phyloP scores from a whole-genome alignment of 2,797 vertebrate genomes.

The Alfaro cultratus region DNA sequence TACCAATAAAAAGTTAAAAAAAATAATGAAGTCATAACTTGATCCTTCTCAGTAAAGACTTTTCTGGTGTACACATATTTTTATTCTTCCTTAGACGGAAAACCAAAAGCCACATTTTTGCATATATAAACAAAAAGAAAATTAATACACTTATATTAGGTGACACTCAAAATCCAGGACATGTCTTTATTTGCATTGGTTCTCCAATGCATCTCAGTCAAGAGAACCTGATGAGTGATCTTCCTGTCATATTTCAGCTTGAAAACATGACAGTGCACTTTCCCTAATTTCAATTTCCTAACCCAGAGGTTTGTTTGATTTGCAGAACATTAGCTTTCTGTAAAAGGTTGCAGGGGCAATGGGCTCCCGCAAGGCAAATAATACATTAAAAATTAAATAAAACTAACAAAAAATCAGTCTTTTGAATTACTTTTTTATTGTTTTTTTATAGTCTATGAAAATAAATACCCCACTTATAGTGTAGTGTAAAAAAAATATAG shows the following conservation, averaged over 20 bases:
- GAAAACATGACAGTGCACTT: not conserved
- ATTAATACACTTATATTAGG: not conserved
- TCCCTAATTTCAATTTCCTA: not conserved
- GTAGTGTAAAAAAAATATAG: not conserved
- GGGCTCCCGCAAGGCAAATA: not conserved
- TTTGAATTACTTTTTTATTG: not conserved
- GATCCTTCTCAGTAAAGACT: constrained; percentile 23
- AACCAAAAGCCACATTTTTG: constrained; percentile 17
- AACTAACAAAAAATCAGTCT: not conserved
- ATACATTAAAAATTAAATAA: not conserved
- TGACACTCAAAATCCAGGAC: not conserved
- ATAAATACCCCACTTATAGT: not conserved
- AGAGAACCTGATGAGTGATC: constrained; percentile 16
- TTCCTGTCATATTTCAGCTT: constrained; percentile 13
- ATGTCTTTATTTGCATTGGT: not conserved
- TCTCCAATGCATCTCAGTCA: constrained; percentile 6
- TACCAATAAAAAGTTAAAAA: constrained; percentile 61
- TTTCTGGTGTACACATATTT: constrained; percentile 25
- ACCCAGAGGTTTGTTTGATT: not conserved
- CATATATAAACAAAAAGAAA: constrained; percentile 9
- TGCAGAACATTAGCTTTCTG: not conserved
- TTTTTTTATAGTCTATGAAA: not conserved
- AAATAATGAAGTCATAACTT: constrained; percentile 63
- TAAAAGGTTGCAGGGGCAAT: not conserved
- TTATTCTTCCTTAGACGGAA: not conserved